These are phyloP conservation scores for Sebastolobus alascanus DNA, from an alignment of 2,797 vertebrate genomes.

Conservation along the genomic window DNA sequence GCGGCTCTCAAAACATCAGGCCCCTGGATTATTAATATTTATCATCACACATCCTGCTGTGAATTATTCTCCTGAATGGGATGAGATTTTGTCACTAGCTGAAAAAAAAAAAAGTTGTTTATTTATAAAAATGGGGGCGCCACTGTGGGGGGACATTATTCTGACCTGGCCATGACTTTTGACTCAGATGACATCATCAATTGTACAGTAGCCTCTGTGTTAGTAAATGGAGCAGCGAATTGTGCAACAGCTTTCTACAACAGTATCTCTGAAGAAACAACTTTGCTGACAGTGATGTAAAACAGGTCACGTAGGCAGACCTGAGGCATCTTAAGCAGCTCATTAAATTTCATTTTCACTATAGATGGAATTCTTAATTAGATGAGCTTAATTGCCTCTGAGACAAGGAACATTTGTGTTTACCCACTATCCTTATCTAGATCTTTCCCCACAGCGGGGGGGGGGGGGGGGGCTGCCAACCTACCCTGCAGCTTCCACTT, in stretches of 20 bases:
- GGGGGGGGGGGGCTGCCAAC: conserved; percentile 23
- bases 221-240: not conserved
- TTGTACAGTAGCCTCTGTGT: conserved; percentile 1
- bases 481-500: conserved; percentile 25
- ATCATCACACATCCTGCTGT: conserved; percentile 80
- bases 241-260: not conserved
- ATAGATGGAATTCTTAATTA: conserved; percentile 59
- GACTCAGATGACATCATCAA: conserved; percentile 43
- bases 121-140: conserved; percentile 76
- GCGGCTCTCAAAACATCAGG: conserved; percentile 75
- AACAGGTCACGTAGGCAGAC: conserved; percentile 40
- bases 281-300: conserved; percentile 33
- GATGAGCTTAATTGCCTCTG: conserved; percentile 47
- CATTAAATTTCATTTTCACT: conserved; percentile 56
- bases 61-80: conserved; percentile 76
- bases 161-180: conserved; percentile 47
- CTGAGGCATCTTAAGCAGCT: conserved; percentile 51
- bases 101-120: conserved; percentile 66
- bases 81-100: conserved; percentile 73
- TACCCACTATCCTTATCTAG: conserved; percentile 30
- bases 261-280: conserved; percentile 19
- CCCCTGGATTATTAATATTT: conserved; percentile 83
- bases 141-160: conserved; percentile 51
- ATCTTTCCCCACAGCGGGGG: conserved; percentile 30
- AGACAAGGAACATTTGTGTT: conserved; percentile 56